Evolutionary conservation across 2,888 invertebrate species (phyloP), one percentile per base, ranked within the genome.

Genomic region (Brachypterus glaber): DNA sequence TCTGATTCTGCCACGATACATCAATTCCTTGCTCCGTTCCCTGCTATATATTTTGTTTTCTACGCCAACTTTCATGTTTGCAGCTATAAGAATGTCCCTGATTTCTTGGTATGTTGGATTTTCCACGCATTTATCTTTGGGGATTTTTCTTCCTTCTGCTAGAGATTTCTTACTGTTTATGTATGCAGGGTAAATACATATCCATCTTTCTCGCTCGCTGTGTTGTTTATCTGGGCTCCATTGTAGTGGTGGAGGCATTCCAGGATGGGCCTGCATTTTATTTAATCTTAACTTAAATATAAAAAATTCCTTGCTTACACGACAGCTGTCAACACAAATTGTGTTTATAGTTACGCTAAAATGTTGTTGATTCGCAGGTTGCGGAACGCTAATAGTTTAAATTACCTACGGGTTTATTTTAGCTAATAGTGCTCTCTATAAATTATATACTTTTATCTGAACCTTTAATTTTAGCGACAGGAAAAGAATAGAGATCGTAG

Each of bases 81-180:
- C 80, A 7, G 86, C 79, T 12, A 82, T 71, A 33, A 96, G 68
- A 2, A 96, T 92, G 70, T 97, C 96, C 46, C 87, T 76, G 44
- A 98, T 96, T 68, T 98, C 98, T 53, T 86, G 81, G 61, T 85
- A 85, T 0, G 91, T 91, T 9, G 98, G 98, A 65, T 95, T 93
- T 52, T 96, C 93, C 1, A 97, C 85, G 61, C 90, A 91, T 60
- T 79, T 79, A 2, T 79, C 74, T 65, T 90, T 90, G 1, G 86
- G 67, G 14, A 98, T 69, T 50, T 81, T 77, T 18, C 98, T 73
- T 3, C 98, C 98, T 63, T 93, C 83, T 2, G 87, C 87, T 11
- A 86, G 63, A 0, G 91, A 86, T 62, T 89, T 93, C 59, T 91
- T 93, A 53, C 82, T 89, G 60, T 98, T 97, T 33, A 98, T 72